A percentile compares a stretch with the other conserved stretches of the same genome.
Evolutionary conservation across 2,888 invertebrate species (phyloP).

Genomic region (Aradus depressus): DNA sequence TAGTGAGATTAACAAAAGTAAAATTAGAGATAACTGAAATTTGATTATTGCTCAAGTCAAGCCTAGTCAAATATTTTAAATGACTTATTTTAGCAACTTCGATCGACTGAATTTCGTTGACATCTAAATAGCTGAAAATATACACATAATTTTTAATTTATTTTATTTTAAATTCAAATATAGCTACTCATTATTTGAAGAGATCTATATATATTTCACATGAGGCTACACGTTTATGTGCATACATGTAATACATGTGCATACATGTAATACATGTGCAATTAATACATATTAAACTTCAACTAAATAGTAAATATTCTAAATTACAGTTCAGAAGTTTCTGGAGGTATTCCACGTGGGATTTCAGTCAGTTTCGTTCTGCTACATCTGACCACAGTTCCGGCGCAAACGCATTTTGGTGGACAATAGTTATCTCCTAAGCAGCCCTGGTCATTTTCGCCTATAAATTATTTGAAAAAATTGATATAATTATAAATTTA

Average conservation of each 20-base stretch:
- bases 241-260: not conserved
- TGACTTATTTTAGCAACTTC: slow-evolving; percentile 72
- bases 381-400: slow-evolving; percentile 84
- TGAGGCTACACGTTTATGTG: not conserved
- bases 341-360: slow-evolving; percentile 76
- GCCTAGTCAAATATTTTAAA: slow-evolving; percentile 71
- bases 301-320: not conserved
- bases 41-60: slow-evolving; percentile 94
- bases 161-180: not conserved
- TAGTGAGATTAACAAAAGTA: slow-evolving; percentile 80
- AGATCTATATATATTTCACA: not conserved
- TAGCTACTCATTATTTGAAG: not conserved
- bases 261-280: not conserved
- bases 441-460: slow-evolving; percentile 70
- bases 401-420: slow-evolving; percentile 75
- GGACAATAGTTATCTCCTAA: slow-evolving; percentile 86
- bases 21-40: slow-evolving; percentile 81
- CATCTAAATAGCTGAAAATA: slow-evolving; percentile 67
- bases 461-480: slow-evolving; percentile 40
- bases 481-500: no score
- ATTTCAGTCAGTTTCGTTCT: slow-evolving; percentile 68
- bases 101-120: slow-evolving; percentile 81
- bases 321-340: slow-evolving; percentile 79
- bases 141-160: slow-evolving; percentile 1
- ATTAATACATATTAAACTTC: not conserved